Conservation (phyloP, 2,113 vertebrate genomes). For the Equus quagga region DNA sequence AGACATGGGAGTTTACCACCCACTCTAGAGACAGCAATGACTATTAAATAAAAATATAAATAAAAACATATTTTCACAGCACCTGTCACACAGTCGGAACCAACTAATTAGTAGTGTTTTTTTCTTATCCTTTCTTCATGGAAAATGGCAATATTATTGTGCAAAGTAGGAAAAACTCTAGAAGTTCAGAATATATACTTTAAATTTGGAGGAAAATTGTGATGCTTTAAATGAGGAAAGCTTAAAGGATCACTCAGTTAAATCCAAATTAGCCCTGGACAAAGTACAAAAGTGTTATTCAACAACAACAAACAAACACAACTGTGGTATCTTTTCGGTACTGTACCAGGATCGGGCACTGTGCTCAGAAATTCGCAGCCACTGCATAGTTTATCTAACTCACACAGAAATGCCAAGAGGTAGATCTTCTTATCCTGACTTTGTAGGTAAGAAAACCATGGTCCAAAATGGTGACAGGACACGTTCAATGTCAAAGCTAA, state of each 20-base stretch:
- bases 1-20: not conserved
- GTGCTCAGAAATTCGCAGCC: not conserved
- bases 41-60: constrained; percentile 24
- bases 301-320: not conserved
- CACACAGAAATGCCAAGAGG: not conserved
- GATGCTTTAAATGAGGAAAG: not conserved
- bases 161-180: not conserved
- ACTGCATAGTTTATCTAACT: not conserved
- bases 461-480: not conserved
- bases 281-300: not conserved
- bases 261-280: not conserved
- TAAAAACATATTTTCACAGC: not conserved
- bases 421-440: not conserved
- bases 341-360: not conserved
- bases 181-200: not conserved
- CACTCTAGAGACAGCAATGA: not conserved
- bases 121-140: not conserved
- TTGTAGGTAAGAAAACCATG: not conserved
- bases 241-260: not conserved
- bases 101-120: not conserved
- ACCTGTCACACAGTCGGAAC: not conserved
- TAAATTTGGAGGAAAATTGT: not conserved
- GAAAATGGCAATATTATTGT: not conserved
- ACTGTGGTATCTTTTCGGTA: not conserved
- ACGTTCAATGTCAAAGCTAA: not conserved